Percentiles rank a stretch among this genome's conserved stretches.
phyloP scores from a whole-genome alignment of 2,888 invertebrate species.

The Lasius fuliginosus region DNA sequence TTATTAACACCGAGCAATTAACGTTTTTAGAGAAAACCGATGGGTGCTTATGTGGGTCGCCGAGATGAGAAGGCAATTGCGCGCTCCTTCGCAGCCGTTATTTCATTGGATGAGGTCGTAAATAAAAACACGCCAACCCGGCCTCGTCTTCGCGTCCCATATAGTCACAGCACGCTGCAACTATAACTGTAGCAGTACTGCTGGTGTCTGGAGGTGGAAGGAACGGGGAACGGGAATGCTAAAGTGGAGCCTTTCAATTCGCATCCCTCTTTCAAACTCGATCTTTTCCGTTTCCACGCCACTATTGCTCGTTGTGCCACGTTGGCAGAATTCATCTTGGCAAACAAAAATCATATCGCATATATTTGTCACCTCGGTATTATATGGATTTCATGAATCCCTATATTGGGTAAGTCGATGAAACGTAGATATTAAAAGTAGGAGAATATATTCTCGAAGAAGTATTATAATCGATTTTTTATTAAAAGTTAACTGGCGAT shows the following conservation, averaged over 20 bases:
- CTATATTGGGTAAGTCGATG: not conserved
- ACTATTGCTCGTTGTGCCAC: conserved; percentile 41
- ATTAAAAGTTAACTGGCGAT: not conserved
- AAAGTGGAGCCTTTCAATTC: conserved; percentile 63
- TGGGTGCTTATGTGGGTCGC: conserved; percentile 63
- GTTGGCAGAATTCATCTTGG: conserved; percentile 56
- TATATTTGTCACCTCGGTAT: conserved; percentile 56
- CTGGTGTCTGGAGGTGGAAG: conserved; percentile 4
- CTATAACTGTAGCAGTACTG: conserved; percentile 47
- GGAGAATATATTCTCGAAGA: not conserved
- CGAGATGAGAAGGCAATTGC: conserved; percentile 64
- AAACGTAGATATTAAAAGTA: conserved; percentile 13
- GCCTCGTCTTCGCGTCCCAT: conserved; percentile 31
- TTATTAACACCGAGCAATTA: conserved; percentile 71
- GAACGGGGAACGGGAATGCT: conserved; percentile 27
- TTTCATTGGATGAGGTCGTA: conserved; percentile 64
- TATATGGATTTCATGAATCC: conserved; percentile 36
- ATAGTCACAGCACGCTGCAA: conserved; percentile 46
- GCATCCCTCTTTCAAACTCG: conserved; percentile 50
- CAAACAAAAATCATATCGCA: conserved; percentile 61
- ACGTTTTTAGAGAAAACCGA: conserved; percentile 63
- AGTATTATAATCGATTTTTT: not conserved
- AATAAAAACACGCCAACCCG: conserved; percentile 60
- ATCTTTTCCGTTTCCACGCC: conserved; percentile 32
- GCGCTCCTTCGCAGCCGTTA: conserved; percentile 58